Evolutionary conservation across 2,888 invertebrate genomes (phyloP), one percentile per base, ranked within the genome.

Genomic region (Pocota personata): DNA sequence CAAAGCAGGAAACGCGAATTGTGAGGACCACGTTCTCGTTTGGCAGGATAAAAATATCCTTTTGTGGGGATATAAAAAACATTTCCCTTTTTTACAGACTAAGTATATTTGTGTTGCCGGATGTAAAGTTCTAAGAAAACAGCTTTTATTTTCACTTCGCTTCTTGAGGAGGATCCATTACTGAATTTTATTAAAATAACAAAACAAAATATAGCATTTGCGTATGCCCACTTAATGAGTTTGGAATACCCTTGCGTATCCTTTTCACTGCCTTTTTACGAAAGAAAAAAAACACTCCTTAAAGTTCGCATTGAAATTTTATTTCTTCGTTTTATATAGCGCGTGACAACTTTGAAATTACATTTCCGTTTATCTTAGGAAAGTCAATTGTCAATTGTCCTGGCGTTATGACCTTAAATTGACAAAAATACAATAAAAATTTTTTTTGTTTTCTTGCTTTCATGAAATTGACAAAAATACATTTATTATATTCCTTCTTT

Each of bases 221-320:
- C 35, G 19, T 58, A 58, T 58, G 58, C n/a, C 58, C 37, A 58
- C 37, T 58, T 58, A 58, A 58, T 58, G 58, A 62, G 66, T 66
- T 50, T 66, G n/a, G 24, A 50, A 37, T 32, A 50, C 50, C 66
- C 24, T 35, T 14, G 37, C 14, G 50, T 10, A 21, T 58, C 58
- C 37, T 58, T 58, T 58, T 35, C 57, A 21, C 19, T 3, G 35
- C 21, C 37, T 52, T 52, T 27, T 24, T 1, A 40, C n/a, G 14
- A 5, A n/a, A 40, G 2, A 8, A 35, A 35, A 8, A 10, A 40
- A 40, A 40, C 40, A 40, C 40, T 40, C 40, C 12, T 40, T 14
- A 40, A 14, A n/a, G 14, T 40, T 8, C 19, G 21, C 32, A 35
- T 46, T 57, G 19, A 12, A 46, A 3, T n/a, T 30, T 52, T 27